Evolutionary conservation across 2,113 vertebrate species (phyloP).

Genomic region (Mobula hypostoma): DNA sequence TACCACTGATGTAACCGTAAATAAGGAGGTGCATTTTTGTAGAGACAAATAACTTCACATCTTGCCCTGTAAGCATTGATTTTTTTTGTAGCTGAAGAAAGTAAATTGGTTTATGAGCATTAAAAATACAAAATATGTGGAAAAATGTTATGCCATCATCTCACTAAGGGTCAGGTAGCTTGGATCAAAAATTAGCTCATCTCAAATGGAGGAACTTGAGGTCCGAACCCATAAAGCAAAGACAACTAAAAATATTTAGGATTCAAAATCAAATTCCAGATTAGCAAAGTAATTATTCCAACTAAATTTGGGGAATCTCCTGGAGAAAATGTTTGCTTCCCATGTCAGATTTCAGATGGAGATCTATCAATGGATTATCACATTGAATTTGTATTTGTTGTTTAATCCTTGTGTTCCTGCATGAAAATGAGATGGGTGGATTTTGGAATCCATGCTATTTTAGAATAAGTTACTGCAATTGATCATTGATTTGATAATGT

Average conservation of each 20-base stretch:
- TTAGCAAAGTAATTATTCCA: background rate
- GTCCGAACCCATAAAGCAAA: background rate
- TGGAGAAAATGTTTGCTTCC: background rate
- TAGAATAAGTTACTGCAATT: background rate
- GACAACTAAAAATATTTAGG: background rate
- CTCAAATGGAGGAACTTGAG: background rate
- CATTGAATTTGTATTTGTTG: background rate
- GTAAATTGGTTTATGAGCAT: background rate
- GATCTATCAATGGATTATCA: background rate
- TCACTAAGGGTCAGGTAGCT: background rate
- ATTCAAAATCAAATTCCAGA: background rate
- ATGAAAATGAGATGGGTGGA: background rate
- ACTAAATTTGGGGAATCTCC: background rate
- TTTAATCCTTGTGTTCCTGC: background rate
- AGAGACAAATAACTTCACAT: background rate
- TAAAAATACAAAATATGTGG: background rate
- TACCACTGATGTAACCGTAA: constrained; percentile 25
- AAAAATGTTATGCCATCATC: background rate
- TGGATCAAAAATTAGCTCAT: background rate
- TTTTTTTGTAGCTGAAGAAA: background rate
- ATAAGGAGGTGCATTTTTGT: background rate
- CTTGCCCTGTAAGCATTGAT: background rate
- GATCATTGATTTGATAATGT: constrained; percentile 19
- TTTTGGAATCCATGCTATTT: constrained; percentile 15
- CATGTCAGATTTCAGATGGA: constrained; percentile 1